Percentiles rank a stretch among this genome's conserved stretches.
Conservation (phyloP, 2,888 invertebrate genomes). For the Conchocele bisecta region DNA sequence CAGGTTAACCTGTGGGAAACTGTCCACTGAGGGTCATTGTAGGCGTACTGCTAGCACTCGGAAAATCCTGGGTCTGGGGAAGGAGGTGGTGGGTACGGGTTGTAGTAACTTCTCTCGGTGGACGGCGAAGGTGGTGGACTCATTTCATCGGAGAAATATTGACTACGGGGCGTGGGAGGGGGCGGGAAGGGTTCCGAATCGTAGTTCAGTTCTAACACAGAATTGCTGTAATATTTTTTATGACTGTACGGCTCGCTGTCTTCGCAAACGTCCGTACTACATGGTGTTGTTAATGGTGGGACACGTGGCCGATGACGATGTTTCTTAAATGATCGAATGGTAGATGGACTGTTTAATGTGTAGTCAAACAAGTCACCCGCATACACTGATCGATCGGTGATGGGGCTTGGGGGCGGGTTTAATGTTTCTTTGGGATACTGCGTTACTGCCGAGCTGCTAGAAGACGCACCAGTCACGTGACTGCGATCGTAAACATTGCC, state of each 20-base stretch:
- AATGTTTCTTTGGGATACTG: conserved; percentile 89
- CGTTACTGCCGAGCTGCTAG: conserved; percentile 86
- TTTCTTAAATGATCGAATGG: conserved; percentile 83
- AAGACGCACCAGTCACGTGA: conserved; percentile 88
- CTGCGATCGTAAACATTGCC: conserved; percentile 85
- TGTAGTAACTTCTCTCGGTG: conserved; percentile 88
- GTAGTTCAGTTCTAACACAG: conserved; percentile 83
- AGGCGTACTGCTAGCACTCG: too few relatives aligned
- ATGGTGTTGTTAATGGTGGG: conserved; percentile 94
- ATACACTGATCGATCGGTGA: conserved; percentile 84
- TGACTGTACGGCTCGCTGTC: conserved; percentile 82
- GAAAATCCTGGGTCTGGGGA: too few relatives aligned
- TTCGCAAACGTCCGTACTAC: conserved; percentile 96
- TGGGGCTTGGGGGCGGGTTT: conserved; percentile 96
- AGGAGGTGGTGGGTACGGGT: conserved; percentile 92
- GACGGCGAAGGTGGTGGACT: conserved; percentile 86
- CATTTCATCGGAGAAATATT: conserved; percentile 88
- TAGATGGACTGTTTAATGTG: conserved; percentile 78
- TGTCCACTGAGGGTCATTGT: too few relatives aligned
- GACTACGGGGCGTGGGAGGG: conserved; percentile 90
- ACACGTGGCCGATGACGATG: conserved; percentile 86
- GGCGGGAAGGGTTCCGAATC: conserved; percentile 89
- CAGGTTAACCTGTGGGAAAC: too few relatives aligned
- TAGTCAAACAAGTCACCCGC: conserved; percentile 71
- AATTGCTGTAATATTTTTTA: conserved; percentile 67